These are phyloP conservation scores for Enchytraeus crypticus DNA, from an alignment of 2,888 invertebrate species.

Conservation along the genomic window DNA sequence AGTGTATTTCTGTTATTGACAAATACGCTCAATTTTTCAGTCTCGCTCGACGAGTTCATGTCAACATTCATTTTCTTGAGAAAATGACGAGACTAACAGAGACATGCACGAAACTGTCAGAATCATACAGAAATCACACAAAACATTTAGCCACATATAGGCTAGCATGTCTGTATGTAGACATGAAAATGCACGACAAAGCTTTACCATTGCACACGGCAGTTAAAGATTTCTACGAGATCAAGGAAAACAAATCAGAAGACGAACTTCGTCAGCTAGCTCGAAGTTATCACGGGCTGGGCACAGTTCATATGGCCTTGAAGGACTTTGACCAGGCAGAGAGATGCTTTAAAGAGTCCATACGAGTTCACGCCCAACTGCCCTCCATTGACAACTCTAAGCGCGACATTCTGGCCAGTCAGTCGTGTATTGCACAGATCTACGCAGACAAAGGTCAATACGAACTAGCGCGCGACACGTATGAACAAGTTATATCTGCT, in stretches of 20 bases:
- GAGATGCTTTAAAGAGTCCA: slow-evolving; percentile 3
- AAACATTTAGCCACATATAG: neutral
- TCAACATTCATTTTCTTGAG: neutral
- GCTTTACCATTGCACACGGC: slow-evolving; percentile 2
- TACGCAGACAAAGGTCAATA: slow-evolving; percentile 1
- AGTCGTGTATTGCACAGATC: slow-evolving; percentile 6
- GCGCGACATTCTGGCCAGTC: neutral
- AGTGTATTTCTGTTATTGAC: neutral
- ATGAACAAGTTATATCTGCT: neutral
- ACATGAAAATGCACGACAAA: neutral
- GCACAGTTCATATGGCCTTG: slow-evolving; percentile 3
- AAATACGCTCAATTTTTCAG: neutral
- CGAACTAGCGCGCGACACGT: slow-evolving; percentile 2
- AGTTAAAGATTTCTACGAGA: neutral
- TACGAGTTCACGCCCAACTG: neutral
- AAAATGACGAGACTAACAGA: neutral
- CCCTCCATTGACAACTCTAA: neutral
- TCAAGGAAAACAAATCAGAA: neutral
- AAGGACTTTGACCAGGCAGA: neutral
- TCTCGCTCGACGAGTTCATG: neutral
- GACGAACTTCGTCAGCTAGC: neutral
- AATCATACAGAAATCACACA: neutral
- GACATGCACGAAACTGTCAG: neutral
- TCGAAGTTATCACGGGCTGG: slow-evolving; percentile 7
- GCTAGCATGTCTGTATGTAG: slow-evolving; percentile 6